Conservation (phyloP, 2,888 invertebrate genomes). For the Himalopsyche japonica region DNA sequence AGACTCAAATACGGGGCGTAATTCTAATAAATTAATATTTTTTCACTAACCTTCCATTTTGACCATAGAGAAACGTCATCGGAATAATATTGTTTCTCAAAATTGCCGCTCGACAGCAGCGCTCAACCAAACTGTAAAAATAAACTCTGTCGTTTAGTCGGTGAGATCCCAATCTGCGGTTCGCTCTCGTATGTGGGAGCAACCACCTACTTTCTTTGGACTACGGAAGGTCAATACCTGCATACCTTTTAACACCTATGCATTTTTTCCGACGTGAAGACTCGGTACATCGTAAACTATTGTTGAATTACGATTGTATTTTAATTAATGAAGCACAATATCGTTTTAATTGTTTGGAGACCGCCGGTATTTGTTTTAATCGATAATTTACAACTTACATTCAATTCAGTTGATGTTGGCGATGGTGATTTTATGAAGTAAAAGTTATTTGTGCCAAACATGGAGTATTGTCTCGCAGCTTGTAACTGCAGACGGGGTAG, state of each 20-base stretch:
- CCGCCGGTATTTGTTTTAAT: conserved; percentile 18
- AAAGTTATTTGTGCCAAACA: conserved; percentile 15
- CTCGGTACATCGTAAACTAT: neutral
- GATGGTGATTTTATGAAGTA: conserved; percentile 6
- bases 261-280: conserved; percentile 11
- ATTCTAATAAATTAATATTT: too few relatives aligned
- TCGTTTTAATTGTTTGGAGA: neutral
- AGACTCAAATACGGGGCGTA: too few relatives aligned
- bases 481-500: neutral
- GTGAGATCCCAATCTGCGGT: conserved; percentile 16
- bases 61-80: neutral
- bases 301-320: neutral
- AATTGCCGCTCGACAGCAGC: neutral
- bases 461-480: conserved; percentile 13
- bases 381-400: conserved; percentile 21
- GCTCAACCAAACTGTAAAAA: conserved; percentile 12
- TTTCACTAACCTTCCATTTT: too few relatives aligned
- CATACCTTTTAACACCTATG: conserved; percentile 24
- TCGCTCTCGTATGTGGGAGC: conserved; percentile 15
- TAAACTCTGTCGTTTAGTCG: conserved; percentile 8
- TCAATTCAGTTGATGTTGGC: conserved; percentile 9
- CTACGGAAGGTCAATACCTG: conserved; percentile 21
- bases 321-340: neutral
- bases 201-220: conserved; percentile 14
- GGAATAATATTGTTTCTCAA: neutral